Conservation (phyloP, 1,140 invertebrate genomes). For the Sminthurinus signatus region DNA sequence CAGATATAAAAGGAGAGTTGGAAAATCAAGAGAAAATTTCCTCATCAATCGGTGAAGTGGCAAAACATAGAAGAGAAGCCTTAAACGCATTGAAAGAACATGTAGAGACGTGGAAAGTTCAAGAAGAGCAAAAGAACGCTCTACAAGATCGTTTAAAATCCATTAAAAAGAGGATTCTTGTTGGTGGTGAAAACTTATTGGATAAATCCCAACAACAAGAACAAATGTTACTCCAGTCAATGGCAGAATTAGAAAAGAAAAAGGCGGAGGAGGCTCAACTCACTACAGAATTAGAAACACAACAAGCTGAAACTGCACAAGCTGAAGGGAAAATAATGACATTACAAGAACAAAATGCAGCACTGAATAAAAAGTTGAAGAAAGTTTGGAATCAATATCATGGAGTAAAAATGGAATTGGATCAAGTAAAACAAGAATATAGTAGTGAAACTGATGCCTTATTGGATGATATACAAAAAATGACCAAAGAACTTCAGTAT, state of each 20-base stretch:
- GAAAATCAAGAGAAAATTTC: slow-evolving; percentile 49
- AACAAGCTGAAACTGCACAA: slow-evolving; percentile 83
- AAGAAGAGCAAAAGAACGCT: slow-evolving; percentile 42
- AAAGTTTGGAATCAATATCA: slow-evolving; percentile 74
- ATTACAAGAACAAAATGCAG: slow-evolving; percentile 86
- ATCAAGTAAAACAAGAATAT: slow-evolving; percentile 86
- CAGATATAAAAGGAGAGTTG: slow-evolving; percentile 47
- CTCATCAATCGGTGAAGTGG: slow-evolving; percentile 57
- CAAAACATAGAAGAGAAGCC: slow-evolving; percentile 56
- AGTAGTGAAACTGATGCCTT: slow-evolving; percentile 94
- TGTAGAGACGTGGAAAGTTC: slow-evolving; percentile 44
- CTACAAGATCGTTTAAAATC: slow-evolving; percentile 79
- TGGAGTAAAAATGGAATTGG: slow-evolving; percentile 75
- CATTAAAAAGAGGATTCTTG: slow-evolving; percentile 91
- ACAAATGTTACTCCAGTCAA: slow-evolving; percentile 77
- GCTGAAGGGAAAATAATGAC: slow-evolving; percentile 94
- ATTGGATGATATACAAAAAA: slow-evolving; percentile 80
- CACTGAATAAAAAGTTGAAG: slow-evolving; percentile 88
- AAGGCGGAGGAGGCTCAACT: slow-evolving; percentile 75
- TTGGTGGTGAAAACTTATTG: slow-evolving; percentile 96
- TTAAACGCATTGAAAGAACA: slow-evolving; percentile 51
- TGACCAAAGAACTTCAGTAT: slow-evolving; percentile 83
- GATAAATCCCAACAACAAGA: slow-evolving; percentile 96
- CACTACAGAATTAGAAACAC: slow-evolving; percentile 70
- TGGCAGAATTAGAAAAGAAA: slow-evolving; percentile 79